Conservation (phyloP, 2,113 vertebrate genomes). For the Chelonoidis abingdonii region DNA sequence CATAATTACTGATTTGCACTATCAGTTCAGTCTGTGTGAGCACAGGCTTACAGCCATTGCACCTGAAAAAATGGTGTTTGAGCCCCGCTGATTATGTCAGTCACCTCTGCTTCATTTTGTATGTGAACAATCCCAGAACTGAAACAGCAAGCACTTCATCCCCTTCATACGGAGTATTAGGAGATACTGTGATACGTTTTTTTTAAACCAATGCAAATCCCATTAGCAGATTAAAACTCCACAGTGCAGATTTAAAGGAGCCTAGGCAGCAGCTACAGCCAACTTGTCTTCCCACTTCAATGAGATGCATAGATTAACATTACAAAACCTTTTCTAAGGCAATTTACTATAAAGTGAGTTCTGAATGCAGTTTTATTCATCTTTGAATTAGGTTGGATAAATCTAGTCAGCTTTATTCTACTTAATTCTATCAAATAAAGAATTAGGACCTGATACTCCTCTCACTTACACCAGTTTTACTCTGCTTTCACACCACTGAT, state of each 20-base stretch:
- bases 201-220: conserved; percentile 48
- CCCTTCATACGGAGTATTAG: conserved; percentile 13
- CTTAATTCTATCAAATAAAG: neutral
- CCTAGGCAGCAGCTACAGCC: neutral
- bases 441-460: neutral
- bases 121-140: neutral
- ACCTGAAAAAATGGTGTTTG: neutral
- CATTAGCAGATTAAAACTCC: conserved; percentile 31
- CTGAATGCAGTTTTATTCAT: neutral
- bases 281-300: conserved; percentile 25
- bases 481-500: neutral
- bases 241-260: neutral
- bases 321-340: neutral
- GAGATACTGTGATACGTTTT: neutral
- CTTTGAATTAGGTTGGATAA: neutral
- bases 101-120: neutral
- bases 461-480: neutral
- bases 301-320: conserved; percentile 8
- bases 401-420: neutral
- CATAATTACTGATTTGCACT: neutral
- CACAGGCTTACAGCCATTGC: neutral
- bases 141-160: conserved; percentile 1
- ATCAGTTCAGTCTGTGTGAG: neutral
- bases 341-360: neutral
- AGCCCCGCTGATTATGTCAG: neutral